Conservation (phyloP, 2,113 vertebrate genomes). For the western clawed frog (Xenopus tropicalis) region UCB_Xtro_10.0 CM004444.2:149654501-149655000, state of each 20-base stretch:
- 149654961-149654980: slow-evolving; percentile 26
- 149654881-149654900: slow-evolving; percentile 9
- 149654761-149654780: neutral
- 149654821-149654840: slow-evolving; percentile 12
- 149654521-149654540: too few species aligned
- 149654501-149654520: too few species aligned
- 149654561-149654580: too few species aligned
- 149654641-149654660: too few species aligned
- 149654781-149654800: slow-evolving; percentile 15
- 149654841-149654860: slow-evolving; percentile 20
- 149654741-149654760: neutral
- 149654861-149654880: slow-evolving; percentile 13
- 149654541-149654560: too few species aligned
- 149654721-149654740: too few species aligned
- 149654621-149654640: too few species aligned
- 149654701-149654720: too few species aligned
- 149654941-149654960: slow-evolving; percentile 20
- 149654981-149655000: slow-evolving; percentile 26
- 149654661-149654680: too few species aligned
- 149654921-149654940: slow-evolving; percentile 25
- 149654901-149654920: slow-evolving; percentile 17
- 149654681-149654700: too few species aligned
- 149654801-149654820: neutral
- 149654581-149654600: too few species aligned
- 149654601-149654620: too few species aligned